Evolutionary conservation across 1,140 invertebrate species (phyloP).

Genomic region (Drosophila ercepeae): DNA sequence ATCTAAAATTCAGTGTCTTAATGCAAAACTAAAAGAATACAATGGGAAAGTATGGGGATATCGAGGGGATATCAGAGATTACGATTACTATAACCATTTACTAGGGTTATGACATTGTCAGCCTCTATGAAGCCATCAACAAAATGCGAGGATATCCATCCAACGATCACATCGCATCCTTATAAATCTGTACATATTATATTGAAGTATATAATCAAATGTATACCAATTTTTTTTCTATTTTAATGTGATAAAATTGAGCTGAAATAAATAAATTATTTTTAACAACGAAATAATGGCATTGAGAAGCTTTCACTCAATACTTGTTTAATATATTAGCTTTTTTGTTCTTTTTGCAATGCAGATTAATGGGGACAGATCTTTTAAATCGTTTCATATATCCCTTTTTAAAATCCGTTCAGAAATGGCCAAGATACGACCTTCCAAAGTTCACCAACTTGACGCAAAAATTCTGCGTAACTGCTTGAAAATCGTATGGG

Average conservation of each 20-base stretch:
- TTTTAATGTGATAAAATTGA: conserved; percentile 26
- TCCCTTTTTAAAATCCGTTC: too few relatives aligned
- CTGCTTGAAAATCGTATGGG: too few relatives aligned
- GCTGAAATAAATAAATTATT: conserved; percentile 34
- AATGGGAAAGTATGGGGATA: not conserved
- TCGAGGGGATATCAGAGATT: conserved; percentile 36
- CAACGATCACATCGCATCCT: conserved; percentile 26
- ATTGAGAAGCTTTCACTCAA: too few relatives aligned
- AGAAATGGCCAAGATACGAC: too few relatives aligned
- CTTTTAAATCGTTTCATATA: too few relatives aligned
- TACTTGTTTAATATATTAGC: too few relatives aligned
- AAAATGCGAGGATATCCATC: conserved; percentile 29
- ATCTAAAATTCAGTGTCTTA: not conserved
- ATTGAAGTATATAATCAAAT: conserved; percentile 15
- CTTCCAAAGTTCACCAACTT: too few relatives aligned
- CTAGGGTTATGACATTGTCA: conserved; percentile 42
- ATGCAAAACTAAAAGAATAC: too few relatives aligned
- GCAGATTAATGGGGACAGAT: too few relatives aligned
- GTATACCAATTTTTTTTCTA: conserved; percentile 19
- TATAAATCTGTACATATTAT: not conserved
- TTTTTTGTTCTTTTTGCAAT: too few relatives aligned
- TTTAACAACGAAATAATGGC: not conserved
- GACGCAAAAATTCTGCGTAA: too few relatives aligned
- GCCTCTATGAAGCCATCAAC: conserved; percentile 53
- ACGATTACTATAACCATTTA: conserved; percentile 26